These are phyloP conservation scores for Mnemiopsis leidyi DNA, from an alignment of 37 sponge, comb jelly and placozoan species.

Conservation along the genomic window DNA sequence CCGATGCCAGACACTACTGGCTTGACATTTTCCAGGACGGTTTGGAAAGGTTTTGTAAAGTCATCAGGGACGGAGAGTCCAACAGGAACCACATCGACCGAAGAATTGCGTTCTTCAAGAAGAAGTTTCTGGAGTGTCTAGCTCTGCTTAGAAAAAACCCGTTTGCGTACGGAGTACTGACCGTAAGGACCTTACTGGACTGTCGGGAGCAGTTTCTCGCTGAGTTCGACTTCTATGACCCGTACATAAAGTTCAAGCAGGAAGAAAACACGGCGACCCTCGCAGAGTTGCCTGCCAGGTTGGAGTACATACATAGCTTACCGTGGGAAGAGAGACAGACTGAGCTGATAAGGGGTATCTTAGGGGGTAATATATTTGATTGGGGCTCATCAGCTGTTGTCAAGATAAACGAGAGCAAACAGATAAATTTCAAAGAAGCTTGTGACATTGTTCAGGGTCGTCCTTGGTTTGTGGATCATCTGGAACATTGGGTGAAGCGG, in stretches of 20 bases:
- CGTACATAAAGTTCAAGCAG: conserved; percentile 58
- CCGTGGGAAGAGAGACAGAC: conserved; percentile 62
- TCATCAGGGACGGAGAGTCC: conserved; percentile 43
- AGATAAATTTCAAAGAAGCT: conserved; percentile 31
- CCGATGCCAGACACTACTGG: conserved; percentile 67
- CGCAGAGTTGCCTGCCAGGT: background rate
- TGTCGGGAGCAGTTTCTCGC: conserved; percentile 63
- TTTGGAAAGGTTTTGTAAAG: conserved; percentile 61
- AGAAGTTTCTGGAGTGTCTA: conserved; percentile 52
- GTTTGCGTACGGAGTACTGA: conserved; percentile 66
- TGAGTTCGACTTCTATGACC: conserved; percentile 66
- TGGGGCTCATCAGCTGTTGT: conserved; percentile 65
- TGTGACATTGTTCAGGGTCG: conserved; percentile 45
- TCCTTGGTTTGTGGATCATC: conserved; percentile 66
- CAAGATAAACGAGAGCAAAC: conserved; percentile 19
- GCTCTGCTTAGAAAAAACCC: conserved; percentile 50
- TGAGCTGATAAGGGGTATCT: conserved; percentile 22
- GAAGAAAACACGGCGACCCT: conserved; percentile 50
- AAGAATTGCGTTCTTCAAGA: conserved; percentile 33
- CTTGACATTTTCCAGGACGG: conserved; percentile 62
- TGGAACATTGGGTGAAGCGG: conserved; percentile 66
- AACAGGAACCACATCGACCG: conserved; percentile 38
- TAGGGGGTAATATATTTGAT: conserved; percentile 66
- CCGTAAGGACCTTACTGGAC: conserved; percentile 64
- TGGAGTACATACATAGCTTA: conserved; percentile 9